Evolutionary conservation across 1,140 invertebrate species (phyloP).

Genomic region (Diabrotica virgifera): DNA sequence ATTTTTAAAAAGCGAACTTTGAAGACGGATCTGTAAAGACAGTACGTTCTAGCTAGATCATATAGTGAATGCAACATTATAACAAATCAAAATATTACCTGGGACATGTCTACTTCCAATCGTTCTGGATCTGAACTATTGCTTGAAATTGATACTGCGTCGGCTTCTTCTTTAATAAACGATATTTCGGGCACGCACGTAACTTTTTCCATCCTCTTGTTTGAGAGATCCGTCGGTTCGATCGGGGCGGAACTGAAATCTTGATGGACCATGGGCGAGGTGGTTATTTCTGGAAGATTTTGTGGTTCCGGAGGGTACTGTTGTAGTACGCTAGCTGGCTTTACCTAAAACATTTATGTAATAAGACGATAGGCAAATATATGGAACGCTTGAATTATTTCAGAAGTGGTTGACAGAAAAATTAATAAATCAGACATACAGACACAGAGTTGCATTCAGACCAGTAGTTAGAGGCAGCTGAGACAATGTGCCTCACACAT

Average conservation of each 20-base stretch:
- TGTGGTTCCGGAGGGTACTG: conserved; percentile 10
- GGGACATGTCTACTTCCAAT: conserved; percentile 53
- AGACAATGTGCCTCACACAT: no score
- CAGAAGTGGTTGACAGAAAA: no score
- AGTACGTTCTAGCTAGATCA: no score
- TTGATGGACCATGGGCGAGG: conserved; percentile 7
- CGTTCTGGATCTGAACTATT: conserved; percentile 58
- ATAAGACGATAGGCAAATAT: no score
- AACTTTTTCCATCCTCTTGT: conserved; percentile 38
- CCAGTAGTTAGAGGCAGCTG: no score
- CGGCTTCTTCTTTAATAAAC: conserved; percentile 41
- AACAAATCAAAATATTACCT: conserved; percentile 24
- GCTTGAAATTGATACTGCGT: conserved; percentile 48
- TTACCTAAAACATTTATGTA: conserved; percentile 7
- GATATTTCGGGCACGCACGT: conserved; percentile 43
- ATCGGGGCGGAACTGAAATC: conserved; percentile 15
- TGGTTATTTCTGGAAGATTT: not conserved
- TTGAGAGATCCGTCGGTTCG: conserved; percentile 46
- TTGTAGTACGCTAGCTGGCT: conserved; percentile 19
- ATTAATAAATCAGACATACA: no score
- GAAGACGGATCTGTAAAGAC: no score
- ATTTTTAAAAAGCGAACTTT: no score
- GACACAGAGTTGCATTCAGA: no score
- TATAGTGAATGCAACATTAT: no score
- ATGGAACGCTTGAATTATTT: no score